Evolutionary conservation across 2,888 invertebrate species (phyloP), one percentile per base, ranked within the genome.

Genomic region (Drosophila pseudotakahashii): DNA sequence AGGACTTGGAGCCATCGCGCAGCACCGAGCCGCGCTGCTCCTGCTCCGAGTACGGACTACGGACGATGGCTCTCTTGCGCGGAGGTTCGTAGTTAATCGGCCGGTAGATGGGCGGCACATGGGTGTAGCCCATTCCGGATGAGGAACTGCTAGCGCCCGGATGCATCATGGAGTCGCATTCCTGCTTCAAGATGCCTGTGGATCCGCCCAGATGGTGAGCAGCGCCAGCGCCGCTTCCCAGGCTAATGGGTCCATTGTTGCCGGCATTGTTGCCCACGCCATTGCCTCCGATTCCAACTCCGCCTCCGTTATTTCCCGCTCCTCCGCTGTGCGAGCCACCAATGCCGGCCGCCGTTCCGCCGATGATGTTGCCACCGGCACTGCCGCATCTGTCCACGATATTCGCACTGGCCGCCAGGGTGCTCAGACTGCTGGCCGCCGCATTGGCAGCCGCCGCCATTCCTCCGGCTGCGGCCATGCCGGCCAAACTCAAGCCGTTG

Each of bases 11-110:
- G 53, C 92, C 92, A 88, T 95, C 95, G 64, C 95, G 92, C 79
- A 95, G 90, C 16, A 95, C 95, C 72, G 95, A 95, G 48, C 95
- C 95, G 77, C 95, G 93, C 64, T 93, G 91, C 70, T 92, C 92
- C 77, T 92, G 92, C 63, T 92, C 92, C 70, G 89, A 89, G 73
- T 91, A 92, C n/a, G 92, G 94, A 91, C 91, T 94, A 81, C 93
- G 93, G 81, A 93, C 42, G 5, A 42, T 92, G 75, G 93, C 93
- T 78, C 94, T 92, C 89, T 94, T 95, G 91, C 94, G 90, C 57
- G 92, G 89, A 66, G 92, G 91, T 76, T 93, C 93, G 70, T 92
- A 92, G 34, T 89, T 90, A 76, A 90, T 89, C 78, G 90, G 93
- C 76, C 91, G 92, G 87, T 91, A 93, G 78, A 92, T 92, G 88